phyloP scores from a whole-genome alignment of 2,888 invertebrate genomes.

The Xanthorhoe designata region DNA sequence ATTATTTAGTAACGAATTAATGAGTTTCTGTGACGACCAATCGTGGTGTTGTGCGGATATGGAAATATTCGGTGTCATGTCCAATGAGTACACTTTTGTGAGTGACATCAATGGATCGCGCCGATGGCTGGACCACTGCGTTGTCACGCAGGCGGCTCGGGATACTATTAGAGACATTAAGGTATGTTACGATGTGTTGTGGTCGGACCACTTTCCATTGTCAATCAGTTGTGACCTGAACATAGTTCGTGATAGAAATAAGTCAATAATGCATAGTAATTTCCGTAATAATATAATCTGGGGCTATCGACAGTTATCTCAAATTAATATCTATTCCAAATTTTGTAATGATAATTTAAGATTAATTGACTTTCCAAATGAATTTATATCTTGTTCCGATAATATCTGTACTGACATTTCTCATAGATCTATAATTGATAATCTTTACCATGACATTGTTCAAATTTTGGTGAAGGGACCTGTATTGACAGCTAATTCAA shows the following conservation, averaged over 20 bases:
- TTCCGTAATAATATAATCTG: background rate
- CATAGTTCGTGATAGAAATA: too few species aligned
- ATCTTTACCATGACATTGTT: constrained; percentile 1
- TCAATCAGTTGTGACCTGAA: background rate
- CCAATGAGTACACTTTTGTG: background rate
- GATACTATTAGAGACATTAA: background rate
- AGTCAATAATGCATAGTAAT: background rate
- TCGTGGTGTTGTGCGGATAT: constrained; percentile 1
- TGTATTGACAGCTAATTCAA: background rate
- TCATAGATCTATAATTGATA: constrained; percentile 1
- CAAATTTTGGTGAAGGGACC: background rate
- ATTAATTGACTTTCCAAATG: background rate
- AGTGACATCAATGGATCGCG: background rate
- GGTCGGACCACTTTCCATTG: constrained; percentile 12
- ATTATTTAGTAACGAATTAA: background rate
- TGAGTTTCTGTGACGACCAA: constrained; percentile 2
- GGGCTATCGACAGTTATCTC: background rate
- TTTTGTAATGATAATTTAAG: background rate
- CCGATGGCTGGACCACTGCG: constrained; percentile 2
- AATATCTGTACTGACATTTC: background rate
- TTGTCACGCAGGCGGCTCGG: background rate
- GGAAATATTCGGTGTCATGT: background rate
- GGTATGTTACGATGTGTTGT: background rate
- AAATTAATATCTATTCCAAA: background rate
- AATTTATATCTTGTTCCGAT: background rate